phyloP scores from a whole-genome alignment of 2,113 vertebrate species.

The Tetraodon nigroviridis region DNA sequence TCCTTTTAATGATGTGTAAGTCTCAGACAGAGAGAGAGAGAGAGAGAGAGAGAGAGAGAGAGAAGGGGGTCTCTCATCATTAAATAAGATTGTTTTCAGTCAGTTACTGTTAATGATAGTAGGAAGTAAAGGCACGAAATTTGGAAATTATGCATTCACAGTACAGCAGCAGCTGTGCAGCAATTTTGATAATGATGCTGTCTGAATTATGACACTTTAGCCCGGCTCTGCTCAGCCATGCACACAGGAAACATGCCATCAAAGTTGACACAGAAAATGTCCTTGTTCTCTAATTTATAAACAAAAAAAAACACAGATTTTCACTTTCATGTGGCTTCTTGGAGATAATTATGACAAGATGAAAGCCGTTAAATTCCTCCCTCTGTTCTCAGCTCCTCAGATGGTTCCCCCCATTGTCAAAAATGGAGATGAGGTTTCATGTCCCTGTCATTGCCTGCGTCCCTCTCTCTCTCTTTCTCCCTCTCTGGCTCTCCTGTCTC shows the following conservation, averaged over 20 bases:
- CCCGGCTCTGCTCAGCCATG: conserved; percentile 63
- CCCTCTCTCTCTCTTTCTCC: conserved; percentile 55
- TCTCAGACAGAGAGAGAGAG: conserved; percentile 22
- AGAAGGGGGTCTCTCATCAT: conserved; percentile 9
- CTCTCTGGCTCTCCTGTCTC: conserved; percentile 46
- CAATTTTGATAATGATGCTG: conserved; percentile 53
- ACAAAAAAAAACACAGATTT: conserved; percentile 74
- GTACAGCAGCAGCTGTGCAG: conserved; percentile 17
- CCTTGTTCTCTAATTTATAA: conserved; percentile 78
- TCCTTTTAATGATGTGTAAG: conserved; percentile 54
- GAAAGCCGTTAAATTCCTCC: conserved; percentile 76
- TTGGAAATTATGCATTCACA: conserved; percentile 16
- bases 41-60: background rate
- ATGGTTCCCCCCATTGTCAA: conserved; percentile 78
- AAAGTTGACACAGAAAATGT: conserved; percentile 72
- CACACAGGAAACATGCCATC: conserved; percentile 70
- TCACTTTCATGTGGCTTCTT: conserved; percentile 73
- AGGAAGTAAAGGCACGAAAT: conserved; percentile 1
- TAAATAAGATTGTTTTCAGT: conserved; percentile 8
- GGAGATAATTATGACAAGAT: conserved; percentile 79
- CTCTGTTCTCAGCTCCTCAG: conserved; percentile 75
- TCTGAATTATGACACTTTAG: conserved; percentile 66
- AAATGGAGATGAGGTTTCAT: conserved; percentile 78
- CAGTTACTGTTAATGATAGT: background rate
- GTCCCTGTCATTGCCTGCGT: conserved; percentile 72